Percentiles rank a stretch among this genome's conserved stretches.
These are phyloP conservation scores for Habropoda laboriosa DNA, from an alignment of 1,140 invertebrate genomes.

Conservation along the genomic window DNA sequence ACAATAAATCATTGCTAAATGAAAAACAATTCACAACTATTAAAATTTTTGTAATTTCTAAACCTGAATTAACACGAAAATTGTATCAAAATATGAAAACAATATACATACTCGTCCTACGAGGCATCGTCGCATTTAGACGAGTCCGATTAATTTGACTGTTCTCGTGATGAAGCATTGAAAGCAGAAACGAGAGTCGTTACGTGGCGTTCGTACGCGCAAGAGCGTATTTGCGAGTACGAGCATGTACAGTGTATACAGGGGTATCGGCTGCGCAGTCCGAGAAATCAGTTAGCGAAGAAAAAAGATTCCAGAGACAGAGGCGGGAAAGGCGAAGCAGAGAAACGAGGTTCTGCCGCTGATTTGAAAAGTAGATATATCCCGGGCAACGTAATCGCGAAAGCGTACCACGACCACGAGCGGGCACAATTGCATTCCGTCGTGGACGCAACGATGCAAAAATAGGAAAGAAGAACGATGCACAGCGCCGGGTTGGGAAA, in stretches of 20 bases:
- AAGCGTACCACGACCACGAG: conserved; percentile 50
- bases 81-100: too few relatives aligned
- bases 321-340: conserved; percentile 42
- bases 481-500: not conserved
- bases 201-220: conserved; percentile 56
- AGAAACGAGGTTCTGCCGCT: conserved; percentile 40
- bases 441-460: conserved; percentile 35
- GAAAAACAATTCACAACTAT: not conserved
- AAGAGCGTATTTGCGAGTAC: conserved; percentile 29
- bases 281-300: conserved; percentile 40
- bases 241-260: conserved; percentile 9
- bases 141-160: conserved; percentile 1
- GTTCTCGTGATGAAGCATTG: conserved; percentile 24
- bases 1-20: not conserved
- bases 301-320: conserved; percentile 33
- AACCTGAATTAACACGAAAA: not conserved
- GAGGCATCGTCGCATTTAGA: not conserved
- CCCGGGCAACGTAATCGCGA: conserved; percentile 47
- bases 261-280: conserved; percentile 15
- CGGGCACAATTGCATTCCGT: conserved; percentile 45
- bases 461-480: conserved; percentile 42
- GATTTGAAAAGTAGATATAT: conserved; percentile 59
- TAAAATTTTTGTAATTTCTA: not conserved
- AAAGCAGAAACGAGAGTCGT: conserved; percentile 43
- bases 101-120: not conserved